These are phyloP conservation scores for Drosophila cognata DNA, from an alignment of 2,888 invertebrate genomes.

Conservation along the genomic window DNA sequence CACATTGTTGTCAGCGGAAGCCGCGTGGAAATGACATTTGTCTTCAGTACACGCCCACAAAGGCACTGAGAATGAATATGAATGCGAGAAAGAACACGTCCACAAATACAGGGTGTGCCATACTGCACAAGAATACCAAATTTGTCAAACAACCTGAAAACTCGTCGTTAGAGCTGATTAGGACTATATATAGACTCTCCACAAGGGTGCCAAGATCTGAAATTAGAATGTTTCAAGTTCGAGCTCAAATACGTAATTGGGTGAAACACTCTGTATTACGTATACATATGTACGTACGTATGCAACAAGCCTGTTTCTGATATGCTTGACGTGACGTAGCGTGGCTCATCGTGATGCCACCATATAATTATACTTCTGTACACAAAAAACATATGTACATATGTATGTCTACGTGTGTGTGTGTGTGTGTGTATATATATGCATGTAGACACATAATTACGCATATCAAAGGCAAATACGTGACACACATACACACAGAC, in stretches of 20 bases:
- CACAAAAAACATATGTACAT: slow-evolving; percentile 18
- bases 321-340: slow-evolving; percentile 63
- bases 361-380: slow-evolving; percentile 32
- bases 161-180: not conserved
- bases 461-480: slow-evolving; percentile 45
- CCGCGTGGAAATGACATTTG: slow-evolving; percentile 78
- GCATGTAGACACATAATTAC: slow-evolving; percentile 50
- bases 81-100: slow-evolving; percentile 8
- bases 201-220: not conserved
- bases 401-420: slow-evolving; percentile 1
- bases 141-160: not conserved
- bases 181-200: not conserved
- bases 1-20: slow-evolving; percentile 57
- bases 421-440: slow-evolving; percentile 1
- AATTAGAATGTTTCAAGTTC: not conserved
- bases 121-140: not conserved
- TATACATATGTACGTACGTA: slow-evolving; percentile 5
- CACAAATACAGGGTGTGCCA: slow-evolving; percentile 26
- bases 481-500: slow-evolving; percentile 28
- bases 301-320: slow-evolving; percentile 52
- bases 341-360: slow-evolving; percentile 47
- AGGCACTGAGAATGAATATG: slow-evolving; percentile 24
- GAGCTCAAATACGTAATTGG: not conserved
- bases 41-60: slow-evolving; percentile 65
- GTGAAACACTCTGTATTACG: slow-evolving; percentile 57